Conservation (phyloP, 2,797 vertebrate species). For the Atherinosoma microstoma region DNA sequence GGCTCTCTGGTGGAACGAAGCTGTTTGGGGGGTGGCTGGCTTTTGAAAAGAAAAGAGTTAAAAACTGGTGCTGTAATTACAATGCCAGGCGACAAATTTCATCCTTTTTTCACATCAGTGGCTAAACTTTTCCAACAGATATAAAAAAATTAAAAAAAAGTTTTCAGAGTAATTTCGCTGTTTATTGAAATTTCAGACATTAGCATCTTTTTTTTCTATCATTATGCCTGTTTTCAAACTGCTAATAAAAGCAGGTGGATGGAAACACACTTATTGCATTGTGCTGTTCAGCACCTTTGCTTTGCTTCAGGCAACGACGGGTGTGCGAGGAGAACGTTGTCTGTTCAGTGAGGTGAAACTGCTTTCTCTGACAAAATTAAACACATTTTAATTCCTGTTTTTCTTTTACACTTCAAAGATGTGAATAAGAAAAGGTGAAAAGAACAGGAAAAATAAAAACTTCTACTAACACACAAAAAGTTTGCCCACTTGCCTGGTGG, state of each 20-base stretch:
- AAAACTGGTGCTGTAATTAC: neutral
- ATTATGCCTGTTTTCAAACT: neutral
- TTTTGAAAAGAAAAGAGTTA: neutral
- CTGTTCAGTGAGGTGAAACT: conserved; percentile 11
- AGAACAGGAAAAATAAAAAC: too few species aligned
- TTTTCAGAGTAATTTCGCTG: neutral
- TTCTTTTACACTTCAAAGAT: too few species aligned
- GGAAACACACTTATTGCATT: neutral
- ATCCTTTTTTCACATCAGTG: neutral
- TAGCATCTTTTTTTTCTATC: neutral
- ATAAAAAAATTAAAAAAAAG: neutral
- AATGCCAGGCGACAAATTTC: neutral
- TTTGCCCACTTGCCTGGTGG: too few species aligned
- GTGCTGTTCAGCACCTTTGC: conserved; percentile 3
- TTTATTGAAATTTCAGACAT: neutral
- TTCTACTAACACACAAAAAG: too few species aligned
- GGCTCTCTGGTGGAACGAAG: neutral
- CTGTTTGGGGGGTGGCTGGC: neutral
- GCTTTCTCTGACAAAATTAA: conserved; percentile 12
- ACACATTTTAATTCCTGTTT: conserved; percentile 12
- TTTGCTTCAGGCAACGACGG: conserved; percentile 2
- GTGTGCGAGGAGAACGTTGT: conserved; percentile 2
- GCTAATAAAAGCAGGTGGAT: neutral
- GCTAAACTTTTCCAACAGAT: neutral
- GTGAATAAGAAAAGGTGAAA: too few species aligned